Base-by-base conservation (phyloP, 1,140 invertebrate genomes). In the Drosophila nikananu region DNA sequence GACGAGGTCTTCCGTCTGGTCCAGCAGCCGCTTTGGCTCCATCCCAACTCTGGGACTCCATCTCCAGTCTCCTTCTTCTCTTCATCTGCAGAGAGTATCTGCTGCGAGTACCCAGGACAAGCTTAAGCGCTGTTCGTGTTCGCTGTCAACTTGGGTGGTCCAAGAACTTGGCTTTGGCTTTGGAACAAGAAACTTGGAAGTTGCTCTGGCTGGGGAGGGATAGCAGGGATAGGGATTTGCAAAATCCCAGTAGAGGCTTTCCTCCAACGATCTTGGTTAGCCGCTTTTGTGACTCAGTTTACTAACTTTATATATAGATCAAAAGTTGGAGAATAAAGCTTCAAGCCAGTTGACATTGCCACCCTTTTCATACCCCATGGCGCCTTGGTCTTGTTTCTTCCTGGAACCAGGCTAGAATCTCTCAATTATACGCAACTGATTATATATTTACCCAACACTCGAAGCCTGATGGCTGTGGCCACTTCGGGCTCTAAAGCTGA, bases 91-190 rank as follows among this genome's bases (percentile, higher is more conserved):
- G 37, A 30, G 49, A 64, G 61, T 30, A 39, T 70, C 60, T 66
- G 37, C 51, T 37, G 68, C 66, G 55, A 68, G 57, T 73, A 55
- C 71, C 87, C 64, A 87, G 84, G 84, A 90, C 84, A 89, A 89
- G 86, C 86, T 90, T 90, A 90, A 90, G 81, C 86, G 86, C 72
- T 90, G 86, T 90, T 90, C 90, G 90, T 92, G 82, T 91, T 92
- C 79, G 71, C 91, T 92, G 91, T 91, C 91, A 91, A 92, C 91
- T 92, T 92, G 91, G 91, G 91, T 92, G 91, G 91, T 92, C 91
- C 55, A 35, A 89, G 77, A 77, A 82, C 81, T 72, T 67, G 81
- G 74, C 58, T 68, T n/a, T 57, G 65, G 73, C 48, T 35, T n/a
- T n/a, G n/a, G 55, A 67, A 63, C 59, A 71, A 65, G 15, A 41